Conservation (phyloP, 2,888 invertebrate genomes). For the Fragum whitleyi region DNA sequence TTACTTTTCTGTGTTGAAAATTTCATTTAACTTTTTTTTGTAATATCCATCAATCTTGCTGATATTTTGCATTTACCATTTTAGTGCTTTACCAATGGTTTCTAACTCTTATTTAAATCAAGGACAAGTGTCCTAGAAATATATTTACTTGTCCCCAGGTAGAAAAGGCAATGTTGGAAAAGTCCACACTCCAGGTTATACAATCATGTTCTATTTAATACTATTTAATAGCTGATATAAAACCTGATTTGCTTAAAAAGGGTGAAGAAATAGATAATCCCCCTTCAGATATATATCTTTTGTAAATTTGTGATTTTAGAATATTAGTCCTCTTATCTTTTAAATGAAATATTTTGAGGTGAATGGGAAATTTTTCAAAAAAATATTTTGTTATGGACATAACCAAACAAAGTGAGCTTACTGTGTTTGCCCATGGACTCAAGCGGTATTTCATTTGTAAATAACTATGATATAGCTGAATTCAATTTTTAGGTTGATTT, state of each 20-base stretch:
- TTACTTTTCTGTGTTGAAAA: not conserved
- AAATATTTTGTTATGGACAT: slow-evolving; percentile 14
- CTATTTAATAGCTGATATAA: no score
- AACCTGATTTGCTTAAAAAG: not conserved
- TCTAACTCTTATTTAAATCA: no score
- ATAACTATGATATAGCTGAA: slow-evolving; percentile 21
- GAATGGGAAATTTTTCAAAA: slow-evolving; percentile 3
- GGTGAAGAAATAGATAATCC: slow-evolving; percentile 5
- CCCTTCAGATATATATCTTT: slow-evolving; percentile 20
- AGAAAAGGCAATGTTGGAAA: no score
- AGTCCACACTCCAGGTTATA: no score
- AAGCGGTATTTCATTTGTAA: slow-evolving; percentile 14
- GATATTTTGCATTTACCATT: not conserved
- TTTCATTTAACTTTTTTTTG: not conserved
- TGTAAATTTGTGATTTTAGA: slow-evolving; percentile 10
- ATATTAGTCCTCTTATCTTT: slow-evolving; percentile 6
- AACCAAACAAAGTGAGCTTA: slow-evolving; percentile 12
- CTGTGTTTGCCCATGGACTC: slow-evolving; percentile 14
- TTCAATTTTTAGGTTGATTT: slow-evolving; percentile 1
- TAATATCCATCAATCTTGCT: not conserved
- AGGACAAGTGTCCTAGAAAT: no score
- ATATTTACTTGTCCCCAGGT: no score
- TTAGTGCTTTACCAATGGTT: no score
- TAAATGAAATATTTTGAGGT: slow-evolving; percentile 22
- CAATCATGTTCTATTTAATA: no score